Evolutionary conservation across 2,888 invertebrate species (phyloP).

Genomic region (Pilophorus perplexus): DNA sequence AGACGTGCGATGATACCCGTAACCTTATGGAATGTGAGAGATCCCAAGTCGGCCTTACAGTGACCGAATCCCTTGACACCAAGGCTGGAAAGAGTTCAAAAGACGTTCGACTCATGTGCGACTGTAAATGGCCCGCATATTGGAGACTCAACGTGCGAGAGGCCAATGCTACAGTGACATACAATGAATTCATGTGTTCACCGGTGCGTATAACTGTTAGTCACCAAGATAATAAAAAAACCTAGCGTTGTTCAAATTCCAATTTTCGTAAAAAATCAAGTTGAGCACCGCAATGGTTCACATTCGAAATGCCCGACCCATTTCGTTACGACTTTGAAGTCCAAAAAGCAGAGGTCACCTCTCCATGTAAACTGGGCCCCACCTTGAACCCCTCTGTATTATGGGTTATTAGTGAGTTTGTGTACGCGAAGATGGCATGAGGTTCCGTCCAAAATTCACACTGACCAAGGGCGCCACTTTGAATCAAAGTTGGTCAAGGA

Average conservation of each 20-base stretch:
- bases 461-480: too few relatives aligned
- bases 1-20: slow-evolving; percentile 36
- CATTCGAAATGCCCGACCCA: too few relatives aligned
- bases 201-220: slow-evolving; percentile 42
- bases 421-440: too few relatives aligned
- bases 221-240: too few relatives aligned
- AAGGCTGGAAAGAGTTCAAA: slow-evolving; percentile 53
- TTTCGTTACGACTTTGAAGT: background rate
- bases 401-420: too few relatives aligned
- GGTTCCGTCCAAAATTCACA: too few relatives aligned
- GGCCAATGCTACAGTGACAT: slow-evolving; percentile 51
- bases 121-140: slow-evolving; percentile 48
- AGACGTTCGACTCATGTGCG: slow-evolving; percentile 51
- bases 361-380: too few relatives aligned
- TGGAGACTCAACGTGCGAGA: slow-evolving; percentile 55
- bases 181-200: slow-evolving; percentile 55
- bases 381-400: too few relatives aligned
- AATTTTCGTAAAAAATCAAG: too few relatives aligned
- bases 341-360: background rate
- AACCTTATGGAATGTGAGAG: slow-evolving; percentile 12
- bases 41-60: slow-evolving; percentile 52
- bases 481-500: too few relatives aligned
- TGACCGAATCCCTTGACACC: slow-evolving; percentile 50
- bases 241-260: too few relatives aligned
- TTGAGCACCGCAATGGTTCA: too few relatives aligned